Conservation (phyloP, 2,113 vertebrate genomes). For the Stercorarius parasiticus region DNA sequence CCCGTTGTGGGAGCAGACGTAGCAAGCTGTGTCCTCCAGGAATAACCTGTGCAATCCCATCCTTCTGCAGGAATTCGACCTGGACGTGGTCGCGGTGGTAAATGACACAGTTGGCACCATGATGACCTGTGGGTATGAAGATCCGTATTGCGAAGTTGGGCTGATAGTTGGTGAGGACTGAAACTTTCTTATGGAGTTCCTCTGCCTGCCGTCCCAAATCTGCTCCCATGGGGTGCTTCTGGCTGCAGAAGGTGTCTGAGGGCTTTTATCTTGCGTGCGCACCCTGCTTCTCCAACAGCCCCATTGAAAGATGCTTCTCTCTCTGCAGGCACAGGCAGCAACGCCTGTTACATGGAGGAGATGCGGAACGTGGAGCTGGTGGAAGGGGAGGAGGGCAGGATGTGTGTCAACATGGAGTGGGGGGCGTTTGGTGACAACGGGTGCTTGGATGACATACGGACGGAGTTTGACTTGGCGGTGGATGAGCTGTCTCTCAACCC, state of each 20-base stretch:
- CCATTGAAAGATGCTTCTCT: neutral
- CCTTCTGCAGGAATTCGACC: constrained; percentile 86
- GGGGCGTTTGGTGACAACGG: constrained; percentile 92
- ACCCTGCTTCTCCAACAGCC: neutral
- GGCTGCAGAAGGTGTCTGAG: neutral
- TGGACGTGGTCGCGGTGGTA: constrained; percentile 93
- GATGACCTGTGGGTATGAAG: constrained; percentile 97
- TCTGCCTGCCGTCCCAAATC: neutral
- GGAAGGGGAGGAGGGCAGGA: constrained; percentile 86
- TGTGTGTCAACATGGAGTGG: constrained; percentile 99
- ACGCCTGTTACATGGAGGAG: constrained; percentile 98
- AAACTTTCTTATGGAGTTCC: fast-evolving
- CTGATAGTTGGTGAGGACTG: constrained; percentile 89
- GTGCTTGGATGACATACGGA: constrained; percentile 87
- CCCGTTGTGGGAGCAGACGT: fast-evolving
- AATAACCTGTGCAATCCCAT: neutral
- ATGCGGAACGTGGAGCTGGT: constrained; percentile 92
- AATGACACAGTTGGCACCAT: constrained; percentile 98
- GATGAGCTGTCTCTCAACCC: constrained; percentile 87
- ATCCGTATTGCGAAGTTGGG: constrained; percentile 91
- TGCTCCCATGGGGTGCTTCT: neutral
- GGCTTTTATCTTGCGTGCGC: neutral
- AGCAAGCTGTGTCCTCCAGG: neutral
- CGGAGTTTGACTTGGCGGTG: constrained; percentile 83
- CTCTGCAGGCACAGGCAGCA: constrained; percentile 88